Base-by-base conservation (phyloP, 2,797 vertebrate species). In the Orientallactaga sibirica region DNA sequence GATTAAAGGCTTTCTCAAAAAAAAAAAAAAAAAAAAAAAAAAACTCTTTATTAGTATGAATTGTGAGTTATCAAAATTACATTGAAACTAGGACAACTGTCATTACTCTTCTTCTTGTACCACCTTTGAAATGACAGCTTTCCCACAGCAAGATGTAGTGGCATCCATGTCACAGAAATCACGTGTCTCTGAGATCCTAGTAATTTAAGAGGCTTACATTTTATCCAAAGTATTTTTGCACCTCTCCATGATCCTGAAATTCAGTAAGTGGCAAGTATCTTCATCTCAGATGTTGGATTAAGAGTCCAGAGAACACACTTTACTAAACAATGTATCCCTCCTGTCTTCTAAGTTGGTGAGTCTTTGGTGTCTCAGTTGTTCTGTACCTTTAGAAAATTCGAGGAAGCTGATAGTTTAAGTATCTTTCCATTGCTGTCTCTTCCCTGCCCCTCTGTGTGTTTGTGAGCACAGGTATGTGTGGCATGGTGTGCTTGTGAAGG, bases 81-180 rank as follows among this genome's bases (percentile, higher is more conserved):
- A 74, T 62, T 90, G 76, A 22, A 33, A 85, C 91, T n/a, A 90
- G 70, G 29, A 8, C 19, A n/a, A 19, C 10, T 94, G 7, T 90
- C 58, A 4, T 0, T 73, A 41, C 4, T 95, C 3, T 11, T 95
- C 3, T 11, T 74, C 80, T 73, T 41, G 10, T 25, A 82, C 73
- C 52, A 29, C 22, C 10, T 95, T 86, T 87, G 64, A 93, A 89
- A 75, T 16, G 76, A 75, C 24, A 90, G 58, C 82, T 92, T 78
- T 29, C n/a, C 73, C 55, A 64, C 75, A 78, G 41, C 58, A 82
- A 86, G 16, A 82, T 83, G 5, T 16, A 66, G 16, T n/a, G 4
- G 4, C 33, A 25, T 5, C 62, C 74, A 82, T 89, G 52, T 71
- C 70, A 62, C 24, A 68, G 68, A n/a, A 66, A 87, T 33, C 37